Conservation (phyloP, 2,797 vertebrate species). For the Garrulus glandarius region DNA sequence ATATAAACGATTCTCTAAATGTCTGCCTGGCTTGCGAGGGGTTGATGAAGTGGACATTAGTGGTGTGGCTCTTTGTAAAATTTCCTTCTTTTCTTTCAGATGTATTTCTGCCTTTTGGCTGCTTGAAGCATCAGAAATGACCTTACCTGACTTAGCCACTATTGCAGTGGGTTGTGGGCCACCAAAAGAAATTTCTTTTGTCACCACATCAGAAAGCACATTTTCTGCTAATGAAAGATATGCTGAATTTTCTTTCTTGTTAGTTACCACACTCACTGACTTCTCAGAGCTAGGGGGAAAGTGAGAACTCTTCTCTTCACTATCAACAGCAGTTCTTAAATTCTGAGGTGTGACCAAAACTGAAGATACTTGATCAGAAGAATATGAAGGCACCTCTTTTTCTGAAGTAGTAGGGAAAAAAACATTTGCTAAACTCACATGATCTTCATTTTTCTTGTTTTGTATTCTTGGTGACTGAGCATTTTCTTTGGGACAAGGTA, state of each 20-base stretch:
- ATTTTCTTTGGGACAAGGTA: slow-evolving; percentile 21
- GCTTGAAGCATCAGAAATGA: not conserved
- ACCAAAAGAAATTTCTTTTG: slow-evolving; percentile 7
- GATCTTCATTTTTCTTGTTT: slow-evolving; percentile 21
- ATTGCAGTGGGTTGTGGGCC: not conserved
- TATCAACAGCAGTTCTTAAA: not conserved
- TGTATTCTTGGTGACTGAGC: not conserved
- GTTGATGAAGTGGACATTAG: not conserved
- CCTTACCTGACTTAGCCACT: not conserved
- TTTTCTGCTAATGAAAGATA: not conserved
- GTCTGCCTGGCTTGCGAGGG: not conserved
- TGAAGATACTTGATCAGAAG: slow-evolving; percentile 1
- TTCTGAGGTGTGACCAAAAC: not conserved
- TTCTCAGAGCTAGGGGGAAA: not conserved
- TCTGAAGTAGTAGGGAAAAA: slow-evolving; percentile 12
- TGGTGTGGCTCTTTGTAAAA: not conserved
- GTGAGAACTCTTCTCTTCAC: not conserved
- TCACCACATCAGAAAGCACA: not conserved
- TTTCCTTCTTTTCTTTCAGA: not conserved
- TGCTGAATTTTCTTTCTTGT: not conserved
- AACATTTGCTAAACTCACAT: not conserved
- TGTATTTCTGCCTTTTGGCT: not conserved
- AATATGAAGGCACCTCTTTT: not conserved
- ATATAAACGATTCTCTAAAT: not conserved
- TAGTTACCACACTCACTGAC: not conserved